Base-by-base conservation (phyloP, 2,888 invertebrate species). In the Eupithecia inturbata region DNA sequence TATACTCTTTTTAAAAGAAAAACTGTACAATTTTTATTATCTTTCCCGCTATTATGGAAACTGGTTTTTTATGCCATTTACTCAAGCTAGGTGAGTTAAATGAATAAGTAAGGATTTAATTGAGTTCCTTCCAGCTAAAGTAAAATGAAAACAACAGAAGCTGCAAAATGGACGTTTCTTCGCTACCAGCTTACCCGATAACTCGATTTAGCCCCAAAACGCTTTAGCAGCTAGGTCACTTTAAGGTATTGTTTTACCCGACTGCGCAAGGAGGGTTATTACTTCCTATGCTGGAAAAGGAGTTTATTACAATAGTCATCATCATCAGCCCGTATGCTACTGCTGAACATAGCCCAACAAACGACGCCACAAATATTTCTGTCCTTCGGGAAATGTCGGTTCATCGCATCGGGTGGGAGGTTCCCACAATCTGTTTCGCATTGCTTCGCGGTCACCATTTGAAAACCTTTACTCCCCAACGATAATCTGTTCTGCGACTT, bases 141-240 rank as follows among this genome's bases (percentile, higher is more conserved):
- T 62, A 16, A 62, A 62, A 31, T 62, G 19, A 31, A 68, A 68
- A 41, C 41, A 62, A 62, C 62, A 62, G 62, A 57, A 57, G 57
- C 31, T 31, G 31, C 16, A 31, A 31, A 49, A 64, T 33, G 22
- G 22, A 53, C 33, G 67, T 68, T 49, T 49, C 57, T 49, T 36
- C 63, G 70, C 57, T 6, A 62, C 67, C 67, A 67, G 41, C 68
- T 66, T 74, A 67, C 49, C 68, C 76, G 62, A 78, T 72, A 76
- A 76, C 68, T 76, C 73, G 28, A 39, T 60, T 60, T 36, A 39
- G 1, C 12, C 39, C 28, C 19, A 33, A 14, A 45, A 45, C 3
- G 3, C 19, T 31, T 16, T 19, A 31, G 49, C 63, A 64, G 64
- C 31, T 64, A 64, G 22, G 3, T 49, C 53, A 70, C 28, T 63